These are phyloP conservation scores for Myripristis murdjan DNA, from an alignment of 2,797 vertebrate species.

Conservation along the genomic window DNA sequence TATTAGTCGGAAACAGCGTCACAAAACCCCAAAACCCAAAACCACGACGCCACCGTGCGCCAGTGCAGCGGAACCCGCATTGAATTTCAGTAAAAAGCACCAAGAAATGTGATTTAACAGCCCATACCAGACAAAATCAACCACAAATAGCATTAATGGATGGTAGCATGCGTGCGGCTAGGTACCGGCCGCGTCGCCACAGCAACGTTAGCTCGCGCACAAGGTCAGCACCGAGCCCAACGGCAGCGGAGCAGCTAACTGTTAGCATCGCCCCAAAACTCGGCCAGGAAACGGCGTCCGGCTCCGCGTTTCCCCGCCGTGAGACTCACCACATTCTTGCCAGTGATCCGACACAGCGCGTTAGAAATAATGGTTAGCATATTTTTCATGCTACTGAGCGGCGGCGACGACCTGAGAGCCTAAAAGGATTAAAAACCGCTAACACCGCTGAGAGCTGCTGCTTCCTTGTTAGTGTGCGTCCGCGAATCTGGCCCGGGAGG, in stretches of 20 bases:
- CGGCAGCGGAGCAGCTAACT: not conserved
- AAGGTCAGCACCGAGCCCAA: slow-evolving; percentile 66
- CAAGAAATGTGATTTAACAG: too few relatives aligned
- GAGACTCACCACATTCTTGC: slow-evolving; percentile 78
- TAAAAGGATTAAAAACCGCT: slow-evolving; percentile 35
- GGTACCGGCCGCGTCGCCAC: slow-evolving; percentile 1
- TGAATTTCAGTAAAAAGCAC: too few relatives aligned
- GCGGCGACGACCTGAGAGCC: not conserved
- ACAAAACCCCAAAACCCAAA: too few relatives aligned
- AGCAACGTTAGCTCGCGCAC: slow-evolving; percentile 24
- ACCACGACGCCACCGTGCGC: too few relatives aligned
- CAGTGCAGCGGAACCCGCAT: too few relatives aligned
- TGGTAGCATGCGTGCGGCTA: not conserved
- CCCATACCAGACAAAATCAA: not conserved
- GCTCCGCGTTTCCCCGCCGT: not conserved
- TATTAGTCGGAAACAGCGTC: not conserved
- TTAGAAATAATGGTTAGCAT: slow-evolving; percentile 79
- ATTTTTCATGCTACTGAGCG: slow-evolving; percentile 71
- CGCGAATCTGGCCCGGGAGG: not conserved
- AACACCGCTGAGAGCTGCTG: not conserved
- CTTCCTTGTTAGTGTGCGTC: slow-evolving; percentile 38
- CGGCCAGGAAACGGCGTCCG: not conserved
- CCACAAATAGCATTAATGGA: not conserved
- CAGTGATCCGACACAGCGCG: slow-evolving; percentile 74
- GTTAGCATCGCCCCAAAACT: slow-evolving; percentile 35